phyloP scores from a whole-genome alignment of 2,797 vertebrate genomes.

The Loriculus beryllinus region DNA sequence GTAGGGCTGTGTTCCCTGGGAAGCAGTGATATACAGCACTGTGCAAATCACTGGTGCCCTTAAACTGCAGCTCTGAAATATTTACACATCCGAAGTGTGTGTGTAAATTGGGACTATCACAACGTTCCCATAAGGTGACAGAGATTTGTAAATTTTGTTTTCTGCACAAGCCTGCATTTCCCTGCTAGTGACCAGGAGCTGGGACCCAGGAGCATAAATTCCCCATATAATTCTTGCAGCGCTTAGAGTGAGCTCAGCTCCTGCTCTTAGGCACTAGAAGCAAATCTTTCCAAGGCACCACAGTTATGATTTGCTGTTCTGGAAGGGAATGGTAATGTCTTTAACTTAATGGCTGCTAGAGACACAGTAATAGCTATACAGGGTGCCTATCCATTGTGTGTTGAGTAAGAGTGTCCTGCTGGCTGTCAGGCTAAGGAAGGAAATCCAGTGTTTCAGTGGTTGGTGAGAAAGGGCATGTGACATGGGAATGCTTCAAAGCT shows the following conservation, averaged over 20 bases:
- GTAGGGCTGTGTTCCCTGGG: conserved; percentile 10
- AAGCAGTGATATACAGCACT: conserved; percentile 51
- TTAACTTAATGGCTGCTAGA: conserved; percentile 32
- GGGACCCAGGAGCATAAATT: conserved; percentile 52
- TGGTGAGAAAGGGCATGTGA: background rate
- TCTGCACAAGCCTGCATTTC: background rate
- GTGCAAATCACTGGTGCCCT: conserved; percentile 68
- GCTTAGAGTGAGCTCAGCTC: conserved; percentile 5
- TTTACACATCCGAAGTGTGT: conserved; percentile 54
- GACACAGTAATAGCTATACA: background rate
- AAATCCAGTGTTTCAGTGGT: background rate
- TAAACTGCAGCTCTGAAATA: conserved; percentile 49
- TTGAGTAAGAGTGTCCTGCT: conserved; percentile 22
- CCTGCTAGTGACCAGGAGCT: background rate
- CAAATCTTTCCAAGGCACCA: conserved; percentile 28
- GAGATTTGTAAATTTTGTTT: conserved; percentile 62
- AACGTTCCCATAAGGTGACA: conserved; percentile 7
- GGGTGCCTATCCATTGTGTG: background rate
- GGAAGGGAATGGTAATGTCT: background rate
- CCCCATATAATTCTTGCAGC: conserved; percentile 50
- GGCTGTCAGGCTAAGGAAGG: background rate
- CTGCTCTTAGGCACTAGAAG: conserved; percentile 22
- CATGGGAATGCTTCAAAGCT: background rate
- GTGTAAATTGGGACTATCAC: conserved; percentile 44
- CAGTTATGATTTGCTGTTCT: conserved; percentile 28